These are phyloP conservation scores for Garra rufa DNA, from an alignment of 2,113 vertebrate genomes.

Conservation along the genomic window DNA sequence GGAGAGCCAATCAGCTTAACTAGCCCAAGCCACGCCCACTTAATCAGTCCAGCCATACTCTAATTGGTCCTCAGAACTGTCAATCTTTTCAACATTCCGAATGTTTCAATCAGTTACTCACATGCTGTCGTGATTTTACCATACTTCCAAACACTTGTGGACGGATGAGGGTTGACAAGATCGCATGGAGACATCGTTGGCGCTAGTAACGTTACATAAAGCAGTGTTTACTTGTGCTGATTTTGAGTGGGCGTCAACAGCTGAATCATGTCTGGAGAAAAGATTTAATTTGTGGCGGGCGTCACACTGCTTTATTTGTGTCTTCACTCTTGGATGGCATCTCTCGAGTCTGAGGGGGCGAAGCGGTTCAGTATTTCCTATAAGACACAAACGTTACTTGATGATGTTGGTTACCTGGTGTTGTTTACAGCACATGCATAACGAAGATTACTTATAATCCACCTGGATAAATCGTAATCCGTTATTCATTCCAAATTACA, in stretches of 20 bases:
- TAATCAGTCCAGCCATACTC: not conserved
- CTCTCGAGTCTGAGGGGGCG: conserved; percentile 53
- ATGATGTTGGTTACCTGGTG: too few species aligned
- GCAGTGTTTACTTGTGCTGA: not conserved
- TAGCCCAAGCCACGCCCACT: not conserved
- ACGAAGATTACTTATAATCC: too few species aligned
- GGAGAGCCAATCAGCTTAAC: not conserved
- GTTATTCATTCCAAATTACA: too few species aligned
- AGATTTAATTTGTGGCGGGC: not conserved
- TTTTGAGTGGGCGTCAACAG: not conserved
- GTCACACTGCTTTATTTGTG: conserved; percentile 32
- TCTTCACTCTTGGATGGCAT: conserved; percentile 45
- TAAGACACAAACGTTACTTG: conserved; percentile 19
- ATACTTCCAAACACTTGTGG: not conserved
- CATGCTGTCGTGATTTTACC: not conserved
- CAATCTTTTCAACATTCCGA: not conserved
- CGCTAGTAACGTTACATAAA: not conserved
- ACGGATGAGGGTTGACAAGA: not conserved
- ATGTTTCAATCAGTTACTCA: not conserved
- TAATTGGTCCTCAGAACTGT: not conserved
- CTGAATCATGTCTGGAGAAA: conserved; percentile 17
- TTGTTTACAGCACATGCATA: too few species aligned
- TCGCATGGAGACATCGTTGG: not conserved
- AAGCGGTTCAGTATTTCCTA: conserved; percentile 68
- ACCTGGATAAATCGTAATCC: too few species aligned